phyloP scores from a whole-genome alignment of 2,888 invertebrate species.

The Hesperia comma region DNA sequence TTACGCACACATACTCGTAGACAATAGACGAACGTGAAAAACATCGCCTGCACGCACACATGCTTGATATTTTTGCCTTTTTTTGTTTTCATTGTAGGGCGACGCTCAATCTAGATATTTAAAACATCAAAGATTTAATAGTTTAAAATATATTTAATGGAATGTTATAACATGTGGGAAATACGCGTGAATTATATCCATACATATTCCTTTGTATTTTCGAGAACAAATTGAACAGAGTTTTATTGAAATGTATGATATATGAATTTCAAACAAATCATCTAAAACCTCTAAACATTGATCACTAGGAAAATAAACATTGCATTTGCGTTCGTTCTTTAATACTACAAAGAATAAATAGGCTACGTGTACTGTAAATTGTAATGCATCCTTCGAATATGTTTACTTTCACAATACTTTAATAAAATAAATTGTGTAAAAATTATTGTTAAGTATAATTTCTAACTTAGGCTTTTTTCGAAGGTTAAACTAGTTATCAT shows the following conservation, averaged over 20 bases:
- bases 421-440: neutral
- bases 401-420: constrained; percentile 17
- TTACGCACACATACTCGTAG: too few relatives aligned
- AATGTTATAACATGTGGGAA: too few relatives aligned
- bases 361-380: constrained; percentile 3
- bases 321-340: constrained; percentile 19
- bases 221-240: neutral
- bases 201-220: neutral
- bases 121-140: too few relatives aligned
- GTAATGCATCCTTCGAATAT: constrained; percentile 4
- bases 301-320: constrained; percentile 25
- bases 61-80: too few relatives aligned
- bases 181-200: too few relatives aligned
- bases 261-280: constrained; percentile 30
- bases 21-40: too few relatives aligned
- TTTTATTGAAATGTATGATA: constrained; percentile 21
- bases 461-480: neutral
- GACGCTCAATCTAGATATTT: too few relatives aligned
- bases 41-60: too few relatives aligned
- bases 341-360: constrained; percentile 16
- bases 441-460: constrained; percentile 8
- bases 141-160: too few relatives aligned
- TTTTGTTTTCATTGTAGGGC: too few relatives aligned
- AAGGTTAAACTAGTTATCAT: too few relatives aligned
- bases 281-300: constrained; percentile 22